phyloP scores from a whole-genome alignment of 2,113 vertebrate genomes.

The Tricholaema leucomelas region DNA sequence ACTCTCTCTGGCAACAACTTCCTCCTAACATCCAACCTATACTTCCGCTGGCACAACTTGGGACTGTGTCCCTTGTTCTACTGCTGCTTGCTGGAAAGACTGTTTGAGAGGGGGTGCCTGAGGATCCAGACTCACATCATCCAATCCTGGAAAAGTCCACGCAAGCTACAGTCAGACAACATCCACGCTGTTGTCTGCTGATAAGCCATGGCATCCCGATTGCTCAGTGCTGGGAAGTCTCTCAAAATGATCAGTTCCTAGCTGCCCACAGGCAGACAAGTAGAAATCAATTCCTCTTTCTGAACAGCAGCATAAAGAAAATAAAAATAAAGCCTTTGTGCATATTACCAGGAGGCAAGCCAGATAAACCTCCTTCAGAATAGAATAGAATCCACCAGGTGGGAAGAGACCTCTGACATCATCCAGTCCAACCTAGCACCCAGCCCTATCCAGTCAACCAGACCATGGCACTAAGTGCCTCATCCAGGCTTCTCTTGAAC shows the following conservation, averaged over 20 bases:
- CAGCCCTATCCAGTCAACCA: too few species aligned
- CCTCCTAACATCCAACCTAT: too few species aligned
- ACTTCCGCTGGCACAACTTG: too few species aligned
- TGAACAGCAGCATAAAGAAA: not conserved
- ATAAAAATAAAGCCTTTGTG: not conserved
- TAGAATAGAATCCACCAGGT: too few species aligned
- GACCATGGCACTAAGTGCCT: too few species aligned
- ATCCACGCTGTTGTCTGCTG: fast-evolving
- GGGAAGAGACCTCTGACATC: too few species aligned
- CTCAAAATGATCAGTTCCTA: not conserved
- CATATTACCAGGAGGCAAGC: not conserved
- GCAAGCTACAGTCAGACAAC: not conserved
- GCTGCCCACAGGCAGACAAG: fast-evolving
- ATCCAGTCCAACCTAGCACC: too few species aligned
- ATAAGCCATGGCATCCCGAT: fast-evolving
- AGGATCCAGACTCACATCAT: not conserved
- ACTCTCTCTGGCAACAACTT: too few species aligned
- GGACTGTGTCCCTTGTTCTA: too few species aligned
- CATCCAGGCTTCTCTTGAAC: too few species aligned
- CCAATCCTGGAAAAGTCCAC: not conserved
- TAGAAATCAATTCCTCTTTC: not conserved
- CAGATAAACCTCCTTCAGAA: conserved; percentile 14
- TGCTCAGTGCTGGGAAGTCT: not conserved
- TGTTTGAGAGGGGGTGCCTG: not conserved
- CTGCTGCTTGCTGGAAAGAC: too few species aligned